These are phyloP conservation scores for Venusia cambrica DNA, from an alignment of 2,888 invertebrate genomes.

Conservation along the genomic window DNA sequence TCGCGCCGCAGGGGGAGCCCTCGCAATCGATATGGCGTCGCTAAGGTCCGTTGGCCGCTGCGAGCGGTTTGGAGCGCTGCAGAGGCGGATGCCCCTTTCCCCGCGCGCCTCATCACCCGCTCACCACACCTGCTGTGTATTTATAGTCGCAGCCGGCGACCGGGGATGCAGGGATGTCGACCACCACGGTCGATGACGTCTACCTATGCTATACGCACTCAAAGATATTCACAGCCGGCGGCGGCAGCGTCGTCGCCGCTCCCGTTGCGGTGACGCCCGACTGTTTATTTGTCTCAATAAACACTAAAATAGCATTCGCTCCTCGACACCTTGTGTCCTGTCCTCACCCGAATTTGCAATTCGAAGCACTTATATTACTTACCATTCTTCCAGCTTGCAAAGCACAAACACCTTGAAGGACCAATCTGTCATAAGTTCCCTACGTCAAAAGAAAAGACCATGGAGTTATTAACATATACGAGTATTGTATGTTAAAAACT, in stretches of 20 bases:
- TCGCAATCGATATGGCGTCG: constrained; percentile 81
- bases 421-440: too few relatives aligned
- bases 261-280: constrained; percentile 50
- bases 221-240: constrained; percentile 39
- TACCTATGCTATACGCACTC: constrained; percentile 44
- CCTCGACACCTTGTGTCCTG: constrained; percentile 41
- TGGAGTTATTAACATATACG: constrained; percentile 28
- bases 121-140: constrained; percentile 78
- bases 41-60: constrained; percentile 81
- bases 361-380: constrained; percentile 1
- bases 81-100: constrained; percentile 73
- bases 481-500: constrained; percentile 41
- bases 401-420: too few relatives aligned
- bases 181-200: constrained; percentile 58
- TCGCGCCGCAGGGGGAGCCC: constrained; percentile 80
- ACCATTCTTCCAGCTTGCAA: too few relatives aligned
- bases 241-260: constrained; percentile 32
- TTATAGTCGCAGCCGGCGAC: constrained; percentile 70
- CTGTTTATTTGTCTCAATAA: constrained; percentile 65
- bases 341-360: constrained; percentile 31
- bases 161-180: constrained; percentile 75
- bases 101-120: constrained; percentile 57
- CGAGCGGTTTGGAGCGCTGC: constrained; percentile 75
- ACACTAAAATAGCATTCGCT: constrained; percentile 61
- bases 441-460: constrained; percentile 6